These are phyloP conservation scores for Magallana nippona DNA, from an alignment of 2,888 invertebrate species.

Conservation along the genomic window DNA sequence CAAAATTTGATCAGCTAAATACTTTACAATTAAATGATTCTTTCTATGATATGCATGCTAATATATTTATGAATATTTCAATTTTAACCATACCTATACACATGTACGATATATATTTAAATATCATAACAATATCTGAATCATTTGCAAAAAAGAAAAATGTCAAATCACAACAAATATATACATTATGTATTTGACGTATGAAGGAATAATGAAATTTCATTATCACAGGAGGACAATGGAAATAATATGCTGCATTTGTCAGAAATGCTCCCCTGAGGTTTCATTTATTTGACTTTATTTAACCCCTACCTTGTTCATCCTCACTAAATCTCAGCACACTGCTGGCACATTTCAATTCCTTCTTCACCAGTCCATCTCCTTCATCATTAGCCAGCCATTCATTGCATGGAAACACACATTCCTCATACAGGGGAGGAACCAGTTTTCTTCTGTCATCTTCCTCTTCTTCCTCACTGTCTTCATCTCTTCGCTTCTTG, in stretches of 20 bases:
- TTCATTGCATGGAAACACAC: constrained; percentile 69
- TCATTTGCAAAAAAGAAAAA: no score
- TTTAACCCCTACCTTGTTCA: neutral
- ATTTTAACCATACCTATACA: no score
- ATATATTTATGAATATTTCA: no score
- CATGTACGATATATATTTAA: no score
- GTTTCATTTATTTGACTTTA: neutral
- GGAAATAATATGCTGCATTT: neutral
- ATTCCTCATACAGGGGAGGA: constrained; percentile 70
- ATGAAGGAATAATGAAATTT: no score
- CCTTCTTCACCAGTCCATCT: constrained; percentile 69
- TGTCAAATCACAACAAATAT: no score
- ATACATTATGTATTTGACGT: no score
- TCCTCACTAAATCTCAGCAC: constrained; percentile 57
- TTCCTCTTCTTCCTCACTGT: constrained; percentile 44
- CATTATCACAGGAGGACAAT: no score
- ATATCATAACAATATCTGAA: no score
- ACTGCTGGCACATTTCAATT: constrained; percentile 59
- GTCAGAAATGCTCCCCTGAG: neutral
- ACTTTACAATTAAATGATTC: no score
- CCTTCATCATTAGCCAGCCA: constrained; percentile 76
- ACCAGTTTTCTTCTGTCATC: constrained; percentile 47
- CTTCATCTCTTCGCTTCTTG: constrained; percentile 41
- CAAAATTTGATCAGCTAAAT: neutral
- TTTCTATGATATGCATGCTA: no score